A percentile compares a stretch with the other conserved stretches of the same genome.
These are phyloP conservation scores for Montifringilla adamsi DNA, from an alignment of 2,113 vertebrate genomes.

Conservation along the genomic window DNA sequence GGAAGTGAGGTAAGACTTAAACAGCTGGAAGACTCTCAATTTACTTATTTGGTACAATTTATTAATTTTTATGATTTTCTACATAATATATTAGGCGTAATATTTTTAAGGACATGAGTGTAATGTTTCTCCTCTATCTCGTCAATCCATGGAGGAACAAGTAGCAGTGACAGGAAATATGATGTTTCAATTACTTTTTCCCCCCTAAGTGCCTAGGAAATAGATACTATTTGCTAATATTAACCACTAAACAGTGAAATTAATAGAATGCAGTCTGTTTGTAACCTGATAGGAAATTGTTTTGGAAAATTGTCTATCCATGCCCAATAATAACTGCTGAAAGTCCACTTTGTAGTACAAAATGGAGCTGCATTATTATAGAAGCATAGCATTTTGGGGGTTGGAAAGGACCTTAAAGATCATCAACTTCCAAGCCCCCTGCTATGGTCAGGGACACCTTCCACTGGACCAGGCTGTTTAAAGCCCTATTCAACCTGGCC, in stretches of 20 bases:
- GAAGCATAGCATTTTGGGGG: not conserved
- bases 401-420: not conserved
- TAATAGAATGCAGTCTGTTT: not conserved
- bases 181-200: not conserved
- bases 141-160: not conserved
- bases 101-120: not conserved
- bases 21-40: not conserved
- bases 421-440: not conserved
- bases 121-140: not conserved
- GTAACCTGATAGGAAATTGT: not conserved
- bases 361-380: not conserved
- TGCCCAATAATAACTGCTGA: not conserved
- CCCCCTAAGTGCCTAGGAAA: not conserved
- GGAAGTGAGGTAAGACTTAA: not conserved
- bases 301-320: not conserved
- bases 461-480: not conserved
- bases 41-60: not conserved
- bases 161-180: not conserved
- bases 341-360: not conserved
- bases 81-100: not conserved
- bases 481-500: fast-evolving
- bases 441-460: not conserved
- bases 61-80: not conserved
- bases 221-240: not conserved
- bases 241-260: not conserved